phyloP scores from a whole-genome alignment of 2,888 invertebrate genomes.

The Apodemia hepburni region DNA sequence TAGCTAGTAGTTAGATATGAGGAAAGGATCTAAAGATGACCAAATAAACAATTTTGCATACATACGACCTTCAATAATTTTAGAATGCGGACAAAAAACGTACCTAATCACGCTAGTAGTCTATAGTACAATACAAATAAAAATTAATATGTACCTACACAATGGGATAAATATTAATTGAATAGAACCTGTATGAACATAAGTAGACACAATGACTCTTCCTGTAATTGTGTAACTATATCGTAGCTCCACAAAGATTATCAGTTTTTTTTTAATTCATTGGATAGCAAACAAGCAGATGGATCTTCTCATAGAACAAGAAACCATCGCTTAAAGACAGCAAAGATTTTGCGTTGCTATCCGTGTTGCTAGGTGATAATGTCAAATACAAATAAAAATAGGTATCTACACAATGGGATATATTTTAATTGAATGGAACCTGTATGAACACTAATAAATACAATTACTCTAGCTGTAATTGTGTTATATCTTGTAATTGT shows the following conservation, averaged over 20 bases:
- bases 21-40: constrained; percentile 5
- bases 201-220: neutral
- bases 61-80: constrained; percentile 10
- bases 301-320: no score
- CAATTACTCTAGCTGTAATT: neutral
- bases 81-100: constrained; percentile 12
- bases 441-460: neutral
- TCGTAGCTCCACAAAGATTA: no score
- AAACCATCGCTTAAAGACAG: no score
- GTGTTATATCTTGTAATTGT: no score
- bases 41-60: constrained; percentile 6
- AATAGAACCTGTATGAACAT: neutral
- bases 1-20: neutral
- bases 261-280: no score
- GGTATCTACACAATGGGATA: no score
- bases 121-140: constrained; percentile 1
- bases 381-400: no score
- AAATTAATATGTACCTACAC: neutral
- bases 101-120: constrained; percentile 8
- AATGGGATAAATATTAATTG: neutral
- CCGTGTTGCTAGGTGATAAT: no score
- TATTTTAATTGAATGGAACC: no score
- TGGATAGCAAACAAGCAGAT: no score
- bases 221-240: no score
- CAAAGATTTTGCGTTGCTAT: no score